phyloP scores from a whole-genome alignment of 2,113 vertebrate species.

The Polypterus bichir region DNA sequence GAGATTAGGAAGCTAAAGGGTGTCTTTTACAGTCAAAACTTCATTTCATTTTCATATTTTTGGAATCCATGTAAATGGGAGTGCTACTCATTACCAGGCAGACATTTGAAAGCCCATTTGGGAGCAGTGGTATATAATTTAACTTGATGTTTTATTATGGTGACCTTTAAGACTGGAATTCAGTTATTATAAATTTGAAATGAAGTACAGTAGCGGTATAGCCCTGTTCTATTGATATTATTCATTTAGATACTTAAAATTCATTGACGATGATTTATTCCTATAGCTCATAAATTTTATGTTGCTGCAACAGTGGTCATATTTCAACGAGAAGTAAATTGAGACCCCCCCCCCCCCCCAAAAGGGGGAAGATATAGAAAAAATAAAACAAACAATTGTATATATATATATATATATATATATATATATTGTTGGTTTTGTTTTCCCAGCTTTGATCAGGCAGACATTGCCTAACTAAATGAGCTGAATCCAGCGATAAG shows the following conservation, averaged over 20 bases:
- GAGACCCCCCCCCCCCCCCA: too few relatives aligned
- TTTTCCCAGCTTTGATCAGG: too few relatives aligned
- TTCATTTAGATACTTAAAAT: constrained; percentile 18
- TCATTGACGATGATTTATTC: constrained; percentile 14
- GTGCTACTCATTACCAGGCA: constrained; percentile 15
- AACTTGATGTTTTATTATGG: constrained; percentile 20
- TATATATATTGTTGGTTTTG: too few relatives aligned
- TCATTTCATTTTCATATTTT: constrained; percentile 16
- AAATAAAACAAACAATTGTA: too few relatives aligned
- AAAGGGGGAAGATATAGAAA: too few relatives aligned
- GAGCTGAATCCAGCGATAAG: too few relatives aligned
- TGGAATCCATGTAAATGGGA: constrained; percentile 12
- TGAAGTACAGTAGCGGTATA: constrained; percentile 10
- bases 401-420: too few relatives aligned
- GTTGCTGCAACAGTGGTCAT: constrained; percentile 2
- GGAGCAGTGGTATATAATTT: constrained; percentile 18
- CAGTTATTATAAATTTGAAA: constrained; percentile 23
- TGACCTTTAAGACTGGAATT: constrained; percentile 22
- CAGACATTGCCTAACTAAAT: too few relatives aligned
- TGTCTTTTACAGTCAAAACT: constrained; percentile 10
- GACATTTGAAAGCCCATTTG: constrained; percentile 17
- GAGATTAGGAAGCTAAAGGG: constrained; percentile 10
- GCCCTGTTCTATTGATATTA: constrained; percentile 13
- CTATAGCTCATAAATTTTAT: constrained; percentile 9
- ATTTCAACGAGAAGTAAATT: too few relatives aligned